Percentiles rank a stretch among this genome's conserved stretches.
phyloP scores from a whole-genome alignment of 2,888 invertebrate species.

The Eilema depressum region DNA sequence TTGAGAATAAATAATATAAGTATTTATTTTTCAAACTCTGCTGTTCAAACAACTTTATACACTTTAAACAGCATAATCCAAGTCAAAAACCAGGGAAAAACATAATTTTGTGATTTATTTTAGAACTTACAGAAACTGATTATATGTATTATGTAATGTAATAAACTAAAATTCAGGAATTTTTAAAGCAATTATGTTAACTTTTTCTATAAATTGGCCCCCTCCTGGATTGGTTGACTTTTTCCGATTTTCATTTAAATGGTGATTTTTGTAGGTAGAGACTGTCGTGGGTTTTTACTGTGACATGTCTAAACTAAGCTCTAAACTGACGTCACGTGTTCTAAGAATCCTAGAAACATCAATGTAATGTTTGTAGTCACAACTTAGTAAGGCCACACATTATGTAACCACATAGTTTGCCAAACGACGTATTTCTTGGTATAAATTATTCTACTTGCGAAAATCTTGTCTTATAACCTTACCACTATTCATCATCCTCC shows the following conservation, averaged over 20 bases:
- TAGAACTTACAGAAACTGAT: no score
- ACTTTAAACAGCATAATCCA: no score
- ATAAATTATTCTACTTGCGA: neutral
- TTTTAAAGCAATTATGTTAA: no score
- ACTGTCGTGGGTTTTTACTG: neutral
- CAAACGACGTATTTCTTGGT: neutral
- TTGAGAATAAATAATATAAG: no score
- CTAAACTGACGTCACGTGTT: constrained; percentile 4
- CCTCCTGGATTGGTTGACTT: neutral
- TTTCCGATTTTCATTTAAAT: neutral
- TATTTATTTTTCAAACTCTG: no score
- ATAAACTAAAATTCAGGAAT: no score
- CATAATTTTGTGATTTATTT: no score
- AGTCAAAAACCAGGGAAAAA: no score
- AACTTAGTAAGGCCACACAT: constrained; percentile 10
- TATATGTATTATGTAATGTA: no score
- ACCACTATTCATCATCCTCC: neutral
- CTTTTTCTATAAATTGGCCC: neutral
- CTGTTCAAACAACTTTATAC: no score
- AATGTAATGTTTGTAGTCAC: neutral
- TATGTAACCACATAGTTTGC: constrained; percentile 17
- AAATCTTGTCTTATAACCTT: neutral
- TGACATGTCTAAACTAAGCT: neutral
- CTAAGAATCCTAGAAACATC: constrained; percentile 9
- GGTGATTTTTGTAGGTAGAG: neutral